Evolutionary conservation across 2,888 invertebrate species (phyloP).

Genomic region (Polyommatus icarus): DNA sequence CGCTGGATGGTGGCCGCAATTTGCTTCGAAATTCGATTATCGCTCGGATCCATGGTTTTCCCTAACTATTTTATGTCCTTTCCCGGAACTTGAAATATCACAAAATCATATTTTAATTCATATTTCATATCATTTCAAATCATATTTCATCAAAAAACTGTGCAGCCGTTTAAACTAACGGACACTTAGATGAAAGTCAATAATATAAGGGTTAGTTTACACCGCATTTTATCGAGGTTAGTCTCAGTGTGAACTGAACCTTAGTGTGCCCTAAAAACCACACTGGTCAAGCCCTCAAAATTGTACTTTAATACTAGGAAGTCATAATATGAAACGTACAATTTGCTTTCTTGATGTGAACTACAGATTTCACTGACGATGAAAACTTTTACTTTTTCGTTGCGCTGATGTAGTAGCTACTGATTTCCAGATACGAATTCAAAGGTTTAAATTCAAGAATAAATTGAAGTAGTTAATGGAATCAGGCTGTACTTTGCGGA

Average conservation of each 20-base stretch:
- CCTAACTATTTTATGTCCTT: not conserved
- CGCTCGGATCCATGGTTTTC: not conserved
- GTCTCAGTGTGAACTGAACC: not conserved
- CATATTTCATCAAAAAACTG: not conserved
- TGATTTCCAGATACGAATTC: not conserved
- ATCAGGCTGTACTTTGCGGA: no score
- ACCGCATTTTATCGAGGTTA: no score
- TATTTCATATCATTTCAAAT: not conserved
- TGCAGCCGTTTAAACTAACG: not conserved
- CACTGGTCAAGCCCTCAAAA: not conserved
- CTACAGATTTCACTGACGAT: not conserved
- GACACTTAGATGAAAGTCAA: no score
- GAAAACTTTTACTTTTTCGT: not conserved
- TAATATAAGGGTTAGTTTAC: no score
- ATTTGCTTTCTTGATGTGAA: not conserved
- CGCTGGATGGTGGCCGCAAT: not conserved
- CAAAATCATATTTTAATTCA: not conserved
- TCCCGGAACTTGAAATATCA: not conserved
- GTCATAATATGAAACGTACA: not conserved
- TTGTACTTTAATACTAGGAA: not conserved
- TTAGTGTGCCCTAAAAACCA: not conserved
- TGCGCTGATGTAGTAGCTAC: not conserved
- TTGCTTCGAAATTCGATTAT: not conserved
- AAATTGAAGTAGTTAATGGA: no score
- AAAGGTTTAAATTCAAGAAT: not conserved